Conservation (phyloP, 2,113 vertebrate genomes). For the Acrocephalus arundinaceus region DNA sequence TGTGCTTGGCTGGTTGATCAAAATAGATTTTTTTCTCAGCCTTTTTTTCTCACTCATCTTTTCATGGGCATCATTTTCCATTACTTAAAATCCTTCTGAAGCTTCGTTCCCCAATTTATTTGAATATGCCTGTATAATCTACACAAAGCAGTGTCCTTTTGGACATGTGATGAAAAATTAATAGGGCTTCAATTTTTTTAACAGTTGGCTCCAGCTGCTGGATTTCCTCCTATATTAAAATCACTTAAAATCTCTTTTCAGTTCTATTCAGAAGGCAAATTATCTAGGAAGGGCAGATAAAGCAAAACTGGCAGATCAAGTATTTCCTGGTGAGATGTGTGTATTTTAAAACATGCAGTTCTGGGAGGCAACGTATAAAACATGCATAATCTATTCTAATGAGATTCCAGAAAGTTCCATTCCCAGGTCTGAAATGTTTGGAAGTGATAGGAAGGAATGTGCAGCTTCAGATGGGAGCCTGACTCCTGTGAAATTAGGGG, state of each 20-base stretch:
- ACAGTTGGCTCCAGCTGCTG: conserved; percentile 31
- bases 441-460: background rate
- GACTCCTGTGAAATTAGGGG: background rate
- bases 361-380: conserved; percentile 31
- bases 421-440: background rate
- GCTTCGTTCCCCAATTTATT: conserved; percentile 20
- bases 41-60: conserved; percentile 38
- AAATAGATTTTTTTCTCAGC: conserved; percentile 61
- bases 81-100: conserved; percentile 60
- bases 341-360: conserved; percentile 48
- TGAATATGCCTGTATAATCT: conserved; percentile 32
- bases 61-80: conserved; percentile 39
- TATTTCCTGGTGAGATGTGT: conserved; percentile 17
- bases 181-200: conserved; percentile 52
- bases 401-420: conserved; percentile 13
- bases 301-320: conserved; percentile 16
- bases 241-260: conserved; percentile 44
- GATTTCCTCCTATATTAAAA: conserved; percentile 48
- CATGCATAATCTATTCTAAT: conserved; percentile 25
- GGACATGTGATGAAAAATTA: conserved; percentile 66
- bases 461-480: background rate
- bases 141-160: conserved; percentile 32
- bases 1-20: conserved; percentile 57
- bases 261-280: conserved; percentile 36
- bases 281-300: conserved; percentile 34